phyloP scores from a whole-genome alignment of 2,797 vertebrate species.

The Tadarida brasiliensis region DNA sequence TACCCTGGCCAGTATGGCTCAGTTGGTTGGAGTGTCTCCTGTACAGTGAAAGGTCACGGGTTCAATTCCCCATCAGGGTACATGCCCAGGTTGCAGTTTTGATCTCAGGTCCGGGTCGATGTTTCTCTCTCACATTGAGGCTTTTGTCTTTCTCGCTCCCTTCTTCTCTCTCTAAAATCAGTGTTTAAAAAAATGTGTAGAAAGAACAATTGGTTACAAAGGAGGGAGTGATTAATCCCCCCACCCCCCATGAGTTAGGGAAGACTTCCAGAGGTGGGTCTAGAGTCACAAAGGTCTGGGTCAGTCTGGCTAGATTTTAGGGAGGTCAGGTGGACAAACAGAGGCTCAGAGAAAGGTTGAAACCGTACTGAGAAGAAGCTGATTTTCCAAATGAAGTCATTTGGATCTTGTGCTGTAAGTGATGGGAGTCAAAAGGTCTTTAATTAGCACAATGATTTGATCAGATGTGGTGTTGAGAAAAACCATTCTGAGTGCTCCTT shows the following conservation, averaged over 20 bases:
- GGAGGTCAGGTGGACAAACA: not conserved
- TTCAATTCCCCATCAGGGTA: not conserved
- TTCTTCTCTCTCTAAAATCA: not conserved
- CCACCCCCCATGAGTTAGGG: not conserved
- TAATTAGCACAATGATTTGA: not conserved
- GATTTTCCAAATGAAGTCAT: slow-evolving; percentile 38
- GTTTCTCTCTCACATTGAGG: not conserved
- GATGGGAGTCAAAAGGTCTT: not conserved
- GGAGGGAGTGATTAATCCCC: not conserved
- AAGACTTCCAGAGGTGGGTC: not conserved
- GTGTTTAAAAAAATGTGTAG: not conserved
- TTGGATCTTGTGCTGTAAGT: not conserved
- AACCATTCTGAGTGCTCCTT: not conserved
- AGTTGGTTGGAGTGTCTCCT: not conserved
- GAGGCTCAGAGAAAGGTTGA: not conserved
- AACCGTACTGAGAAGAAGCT: not conserved
- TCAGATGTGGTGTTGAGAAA: slow-evolving; percentile 16
- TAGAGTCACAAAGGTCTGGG: not conserved
- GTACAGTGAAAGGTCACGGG: not conserved
- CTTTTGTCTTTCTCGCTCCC: no score
- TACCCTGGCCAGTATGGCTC: not conserved
- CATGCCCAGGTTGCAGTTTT: not conserved
- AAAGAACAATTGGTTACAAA: not conserved
- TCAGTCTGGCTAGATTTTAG: not conserved
- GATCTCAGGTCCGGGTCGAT: not conserved